Conservation (phyloP, 2,797 vertebrate genomes). For the Leptatherina wallacei region DNA sequence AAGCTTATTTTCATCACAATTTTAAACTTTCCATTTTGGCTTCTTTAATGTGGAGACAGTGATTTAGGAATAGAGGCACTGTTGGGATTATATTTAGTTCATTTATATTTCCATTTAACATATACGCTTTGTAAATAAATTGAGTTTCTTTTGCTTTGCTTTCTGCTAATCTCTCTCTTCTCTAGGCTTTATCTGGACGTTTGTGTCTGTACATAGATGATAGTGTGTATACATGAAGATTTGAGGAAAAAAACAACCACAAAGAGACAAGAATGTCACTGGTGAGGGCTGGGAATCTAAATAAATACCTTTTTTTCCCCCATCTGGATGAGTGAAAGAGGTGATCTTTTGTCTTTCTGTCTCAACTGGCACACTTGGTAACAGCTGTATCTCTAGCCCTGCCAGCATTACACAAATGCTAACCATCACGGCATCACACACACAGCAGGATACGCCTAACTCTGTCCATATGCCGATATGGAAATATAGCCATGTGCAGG, state of each 20-base stretch:
- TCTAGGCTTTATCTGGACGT: not conserved
- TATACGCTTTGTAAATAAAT: not conserved
- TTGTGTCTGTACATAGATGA: not conserved
- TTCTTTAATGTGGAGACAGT: not conserved
- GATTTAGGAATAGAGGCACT: too few species aligned
- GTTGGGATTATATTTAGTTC: too few species aligned
- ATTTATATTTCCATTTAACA: conserved; percentile 10
- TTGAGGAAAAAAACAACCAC: not conserved
- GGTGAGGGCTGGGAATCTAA: conserved; percentile 23
- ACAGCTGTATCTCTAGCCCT: conserved; percentile 31
- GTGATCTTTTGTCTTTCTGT: conserved; percentile 49
- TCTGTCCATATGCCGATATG: conserved; percentile 38
- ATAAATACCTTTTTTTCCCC: conserved; percentile 18
- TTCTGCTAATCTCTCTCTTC: not conserved
- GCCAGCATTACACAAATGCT: conserved; percentile 26
- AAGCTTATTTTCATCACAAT: not conserved
- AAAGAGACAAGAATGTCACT: conserved; percentile 14
- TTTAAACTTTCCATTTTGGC: not conserved
- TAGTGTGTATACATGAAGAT: not conserved
- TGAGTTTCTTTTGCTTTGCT: not conserved
- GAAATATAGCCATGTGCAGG: conserved; percentile 44
- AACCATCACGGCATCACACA: conserved; percentile 43
- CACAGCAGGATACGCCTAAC: conserved; percentile 35
- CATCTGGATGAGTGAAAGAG: conserved; percentile 47
- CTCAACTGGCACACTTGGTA: conserved; percentile 33